Percentiles rank a stretch among this genome's conserved stretches.
phyloP scores from a whole-genome alignment of 2,113 vertebrate species.

The Mastomys coucha region DNA sequence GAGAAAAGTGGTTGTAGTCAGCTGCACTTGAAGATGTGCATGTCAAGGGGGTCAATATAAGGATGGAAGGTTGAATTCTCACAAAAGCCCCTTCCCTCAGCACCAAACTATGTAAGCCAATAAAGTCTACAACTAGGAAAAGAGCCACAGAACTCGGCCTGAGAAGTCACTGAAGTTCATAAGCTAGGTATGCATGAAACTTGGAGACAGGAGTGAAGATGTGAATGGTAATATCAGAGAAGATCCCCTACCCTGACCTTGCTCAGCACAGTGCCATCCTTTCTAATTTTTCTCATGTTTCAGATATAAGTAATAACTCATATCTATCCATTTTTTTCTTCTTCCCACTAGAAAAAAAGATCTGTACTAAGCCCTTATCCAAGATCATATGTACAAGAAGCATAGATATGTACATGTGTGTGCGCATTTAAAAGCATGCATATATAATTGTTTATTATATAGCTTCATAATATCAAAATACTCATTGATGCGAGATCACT shows the following conservation, averaged over 20 bases:
- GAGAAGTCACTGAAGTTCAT: neutral
- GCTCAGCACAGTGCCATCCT: neutral
- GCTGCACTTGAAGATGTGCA: neutral
- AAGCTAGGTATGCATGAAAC: neutral
- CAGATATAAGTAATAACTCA: neutral
- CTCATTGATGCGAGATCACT: neutral
- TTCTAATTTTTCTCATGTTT: neutral
- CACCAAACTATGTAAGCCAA: neutral
- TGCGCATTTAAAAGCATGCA: no score
- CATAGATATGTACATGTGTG: neutral
- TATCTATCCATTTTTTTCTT: neutral
- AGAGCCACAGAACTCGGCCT: neutral
- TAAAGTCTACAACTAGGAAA: neutral
- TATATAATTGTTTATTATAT: neutral
- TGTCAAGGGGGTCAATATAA: neutral
- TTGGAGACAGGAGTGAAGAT: neutral
- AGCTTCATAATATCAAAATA: neutral
- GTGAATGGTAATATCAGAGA: neutral
- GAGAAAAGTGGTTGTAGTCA: neutral
- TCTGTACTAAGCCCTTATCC: neutral
- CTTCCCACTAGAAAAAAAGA: neutral
- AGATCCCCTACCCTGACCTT: fast-evolving
- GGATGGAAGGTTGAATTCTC: neutral
- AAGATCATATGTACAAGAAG: neutral
- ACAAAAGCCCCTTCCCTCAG: neutral